Conservation (phyloP, 92 coral and sea anemone species). For the Bergia sp. region DNA sequence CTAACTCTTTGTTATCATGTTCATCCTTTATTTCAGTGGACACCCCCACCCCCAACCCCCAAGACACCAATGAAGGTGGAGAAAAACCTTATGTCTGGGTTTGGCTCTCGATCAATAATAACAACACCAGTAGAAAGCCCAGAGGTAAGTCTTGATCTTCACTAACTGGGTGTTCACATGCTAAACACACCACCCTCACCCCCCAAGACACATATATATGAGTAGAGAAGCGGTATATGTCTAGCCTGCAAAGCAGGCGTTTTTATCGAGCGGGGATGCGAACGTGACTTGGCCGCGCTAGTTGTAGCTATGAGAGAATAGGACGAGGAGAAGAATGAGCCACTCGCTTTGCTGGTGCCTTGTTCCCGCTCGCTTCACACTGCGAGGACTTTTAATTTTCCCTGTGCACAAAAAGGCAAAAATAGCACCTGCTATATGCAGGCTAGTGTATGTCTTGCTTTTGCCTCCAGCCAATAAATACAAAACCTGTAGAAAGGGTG, state of each 20-base stretch:
- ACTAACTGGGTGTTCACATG: not conserved
- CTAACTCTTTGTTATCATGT: not conserved
- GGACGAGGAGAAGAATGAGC: no score
- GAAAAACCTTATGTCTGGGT: constrained; percentile 71
- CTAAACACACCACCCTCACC: constrained; percentile 61
- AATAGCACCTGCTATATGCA: no score
- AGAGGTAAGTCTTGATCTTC: constrained; percentile 48
- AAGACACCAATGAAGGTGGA: constrained; percentile 77
- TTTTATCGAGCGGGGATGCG: no score
- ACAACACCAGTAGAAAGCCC: constrained; percentile 71
- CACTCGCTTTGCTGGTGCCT: no score
- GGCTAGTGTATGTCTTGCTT: no score
- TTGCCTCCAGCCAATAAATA: no score
- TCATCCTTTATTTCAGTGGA: constrained; percentile 58
- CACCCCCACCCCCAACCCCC: constrained; percentile 86
- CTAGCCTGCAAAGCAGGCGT: no score
- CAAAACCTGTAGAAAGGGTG: constrained; percentile 64
- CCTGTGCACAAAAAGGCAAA: no score
- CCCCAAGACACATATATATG: not conserved
- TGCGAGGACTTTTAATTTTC: no score
- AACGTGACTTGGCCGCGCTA: no score
- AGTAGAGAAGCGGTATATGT: constrained; percentile 21
- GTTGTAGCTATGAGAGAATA: no score
- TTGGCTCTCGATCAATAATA: constrained; percentile 75
- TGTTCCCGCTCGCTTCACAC: no score